phyloP scores from a whole-genome alignment of 1,140 invertebrate genomes.

The Philopotamus ludificatus region DNA sequence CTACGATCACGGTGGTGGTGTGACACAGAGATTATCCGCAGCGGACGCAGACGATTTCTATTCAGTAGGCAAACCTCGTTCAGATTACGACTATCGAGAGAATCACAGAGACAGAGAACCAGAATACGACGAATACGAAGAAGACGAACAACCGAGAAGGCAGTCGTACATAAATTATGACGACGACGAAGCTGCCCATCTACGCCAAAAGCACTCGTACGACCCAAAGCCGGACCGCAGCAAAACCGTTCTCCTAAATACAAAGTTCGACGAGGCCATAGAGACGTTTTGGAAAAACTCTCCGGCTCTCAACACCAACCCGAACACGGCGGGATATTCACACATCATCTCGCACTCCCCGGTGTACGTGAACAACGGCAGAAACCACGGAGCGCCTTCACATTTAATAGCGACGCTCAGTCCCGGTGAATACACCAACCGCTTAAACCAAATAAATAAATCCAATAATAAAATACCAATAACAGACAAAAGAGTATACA shows the following conservation, averaged over 20 bases:
- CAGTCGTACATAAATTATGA: slow-evolving; percentile 45
- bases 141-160: slow-evolving; percentile 42
- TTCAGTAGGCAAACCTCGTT: not conserved
- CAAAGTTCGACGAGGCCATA: slow-evolving; percentile 47
- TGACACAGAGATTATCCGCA: slow-evolving; percentile 47
- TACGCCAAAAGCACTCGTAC: slow-evolving; percentile 45
- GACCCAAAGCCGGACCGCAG: slow-evolving; percentile 44
- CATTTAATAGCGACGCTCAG: slow-evolving; percentile 18
- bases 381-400: slow-evolving; percentile 22
- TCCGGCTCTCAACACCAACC: not conserved
- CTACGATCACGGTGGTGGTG: slow-evolving; percentile 49
- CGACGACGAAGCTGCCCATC: slow-evolving; percentile 47
- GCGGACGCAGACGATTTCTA: slow-evolving; percentile 47
- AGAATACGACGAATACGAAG: slow-evolving; percentile 44
- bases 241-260: slow-evolving; percentile 38
- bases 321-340: slow-evolving; percentile 19
- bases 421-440: slow-evolving; percentile 6
- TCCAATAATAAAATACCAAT: slow-evolving; percentile 43
- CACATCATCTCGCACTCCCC: slow-evolving; percentile 17
- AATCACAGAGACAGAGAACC: not conserved
- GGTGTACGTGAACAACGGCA: slow-evolving; percentile 15
- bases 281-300: slow-evolving; percentile 48
- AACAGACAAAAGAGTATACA: slow-evolving; percentile 34
- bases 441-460: slow-evolving; percentile 1
- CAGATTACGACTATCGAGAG: slow-evolving; percentile 35